Evolutionary conservation across 2,113 vertebrate species (phyloP), one percentile per base, ranked within the genome.

Genomic region (Pyxicephalus adspersus): DNA sequence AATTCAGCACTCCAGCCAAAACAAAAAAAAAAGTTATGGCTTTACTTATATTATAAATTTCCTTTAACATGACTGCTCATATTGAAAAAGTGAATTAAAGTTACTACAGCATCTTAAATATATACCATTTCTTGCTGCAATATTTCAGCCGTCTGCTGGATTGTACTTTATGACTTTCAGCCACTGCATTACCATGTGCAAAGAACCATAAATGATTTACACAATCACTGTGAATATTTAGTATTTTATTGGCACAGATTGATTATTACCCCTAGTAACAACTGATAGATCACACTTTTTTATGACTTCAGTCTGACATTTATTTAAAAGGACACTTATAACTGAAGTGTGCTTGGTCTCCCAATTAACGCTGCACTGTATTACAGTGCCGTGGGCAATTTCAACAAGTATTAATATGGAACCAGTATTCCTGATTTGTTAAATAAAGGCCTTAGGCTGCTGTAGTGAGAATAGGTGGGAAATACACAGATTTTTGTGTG

Each of bases 401-500:
- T 72, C 45, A 80, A 63, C 78, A 72, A 80, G 67, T 80, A 51
- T 71, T 63, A 52, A 63, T 64, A 80, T 80, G 66, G 38, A 28
- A 72, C 67, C 78, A 80, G 78, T 54, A 50, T 72, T 29, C 18
- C 38, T 64, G 67, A 80, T 63, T 61, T 71, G 77, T 29, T 71
- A 70, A 70, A 17, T 58, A 64, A n/a, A 25, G 16, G 15, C 79
- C 71, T 55, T 17, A 38, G 68, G 68, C 55, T 52, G 26, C 57
- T 45, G 4, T 60, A 29, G 34, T 22, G 17, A 63, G 54, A 22
- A 58, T n/a, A 76, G 19, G 23, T 50, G 23, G 38, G 17, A 64
- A 64, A 20, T 38, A 16, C 28, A 64, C 26, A 64, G 67, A 54
- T 66, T 67, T 38, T 34, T 65, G 15, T 2, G 5, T 3, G 5